Evolutionary conservation across 2,797 vertebrate species (phyloP).

Genomic region (Lacerta viridis): DNA sequence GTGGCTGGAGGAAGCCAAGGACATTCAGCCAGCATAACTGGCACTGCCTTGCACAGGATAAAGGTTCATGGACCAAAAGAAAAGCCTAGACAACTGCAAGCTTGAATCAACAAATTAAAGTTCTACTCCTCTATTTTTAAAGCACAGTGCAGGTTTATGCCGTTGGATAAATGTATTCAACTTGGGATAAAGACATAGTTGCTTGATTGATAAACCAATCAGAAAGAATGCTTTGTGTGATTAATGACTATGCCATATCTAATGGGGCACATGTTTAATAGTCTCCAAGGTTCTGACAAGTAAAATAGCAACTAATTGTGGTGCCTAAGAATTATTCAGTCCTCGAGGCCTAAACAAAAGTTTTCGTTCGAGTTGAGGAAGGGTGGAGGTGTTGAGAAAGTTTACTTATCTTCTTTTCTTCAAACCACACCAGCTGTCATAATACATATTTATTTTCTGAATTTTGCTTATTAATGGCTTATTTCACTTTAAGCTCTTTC

Average conservation of each 20-base stretch:
- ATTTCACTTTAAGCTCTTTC: conserved; percentile 60
- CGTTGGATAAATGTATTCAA: conserved; percentile 24
- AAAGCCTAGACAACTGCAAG: neutral
- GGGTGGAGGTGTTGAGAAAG: conserved; percentile 49
- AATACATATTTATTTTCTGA: conserved; percentile 46
- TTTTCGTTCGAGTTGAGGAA: conserved; percentile 61
- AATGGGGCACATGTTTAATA: conserved; percentile 74
- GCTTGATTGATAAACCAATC: conserved; percentile 77
- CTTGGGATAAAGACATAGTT: conserved; percentile 38
- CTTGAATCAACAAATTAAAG: neutral
- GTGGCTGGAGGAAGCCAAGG: neutral
- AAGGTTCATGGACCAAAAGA: neutral
- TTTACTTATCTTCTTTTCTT: conserved; percentile 63
- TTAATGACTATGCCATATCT: conserved; percentile 76
- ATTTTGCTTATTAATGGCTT: conserved; percentile 68
- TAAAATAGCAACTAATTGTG: conserved; percentile 72
- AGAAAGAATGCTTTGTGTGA: conserved; percentile 71
- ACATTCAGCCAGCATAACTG: neutral
- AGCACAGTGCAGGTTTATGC: conserved; percentile 26
- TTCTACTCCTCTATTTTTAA: conserved; percentile 35
- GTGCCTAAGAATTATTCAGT: conserved; percentile 48
- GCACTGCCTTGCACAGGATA: too few relatives aligned
- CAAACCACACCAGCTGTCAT: conserved; percentile 44
- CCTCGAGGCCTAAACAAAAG: conserved; percentile 50
- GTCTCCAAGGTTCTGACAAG: conserved; percentile 75